These are phyloP conservation scores for Chaetura pelagica DNA, from an alignment of 2,113 vertebrate genomes.

Conservation along the genomic window DNA sequence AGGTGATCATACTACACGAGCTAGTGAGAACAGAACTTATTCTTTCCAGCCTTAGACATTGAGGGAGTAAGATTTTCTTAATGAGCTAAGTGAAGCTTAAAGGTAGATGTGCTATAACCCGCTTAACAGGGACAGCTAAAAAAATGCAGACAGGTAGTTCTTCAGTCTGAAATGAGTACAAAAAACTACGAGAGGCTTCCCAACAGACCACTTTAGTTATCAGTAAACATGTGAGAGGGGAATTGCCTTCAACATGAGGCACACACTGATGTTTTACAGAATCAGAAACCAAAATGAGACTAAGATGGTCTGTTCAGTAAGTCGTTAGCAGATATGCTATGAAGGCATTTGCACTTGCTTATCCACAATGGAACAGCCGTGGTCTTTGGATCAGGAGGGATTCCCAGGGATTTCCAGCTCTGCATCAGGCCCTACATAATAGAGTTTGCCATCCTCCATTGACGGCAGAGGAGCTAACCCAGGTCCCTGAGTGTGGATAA, in stretches of 20 bases:
- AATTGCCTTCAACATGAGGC: background rate
- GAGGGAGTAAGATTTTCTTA: background rate
- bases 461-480: background rate
- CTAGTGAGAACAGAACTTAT: background rate
- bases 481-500: background rate
- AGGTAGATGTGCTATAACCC: background rate
- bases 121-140: background rate
- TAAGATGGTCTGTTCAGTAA: background rate
- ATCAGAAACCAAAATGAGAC: background rate
- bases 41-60: background rate
- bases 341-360: background rate
- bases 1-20: background rate
- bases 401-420: background rate
- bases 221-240: background rate
- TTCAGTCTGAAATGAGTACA: background rate
- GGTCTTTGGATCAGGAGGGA: background rate
- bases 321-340: background rate
- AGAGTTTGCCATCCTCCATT: background rate
- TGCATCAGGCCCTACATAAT: background rate
- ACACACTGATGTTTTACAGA: background rate
- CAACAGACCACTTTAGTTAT: background rate
- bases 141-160: background rate
- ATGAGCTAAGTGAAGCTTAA: background rate
- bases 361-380: rapidly evolving
- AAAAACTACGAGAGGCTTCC: background rate